Percentiles rank a stretch among this genome's conserved stretches.
Conservation (phyloP, 2,113 vertebrate genomes). For the Pterocles burchelli region DNA sequence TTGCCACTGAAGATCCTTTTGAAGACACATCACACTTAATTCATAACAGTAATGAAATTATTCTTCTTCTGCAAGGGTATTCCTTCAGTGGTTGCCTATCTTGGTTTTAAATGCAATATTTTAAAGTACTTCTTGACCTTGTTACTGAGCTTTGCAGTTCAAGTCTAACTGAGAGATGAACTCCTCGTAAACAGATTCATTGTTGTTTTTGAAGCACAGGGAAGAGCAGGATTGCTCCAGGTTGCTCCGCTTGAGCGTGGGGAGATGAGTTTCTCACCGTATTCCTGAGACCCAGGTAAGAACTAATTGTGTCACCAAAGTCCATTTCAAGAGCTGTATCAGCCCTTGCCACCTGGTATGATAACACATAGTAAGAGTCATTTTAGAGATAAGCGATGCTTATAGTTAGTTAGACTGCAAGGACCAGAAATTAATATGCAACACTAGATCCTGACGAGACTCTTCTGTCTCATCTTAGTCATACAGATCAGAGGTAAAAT, state of each 20-base stretch:
- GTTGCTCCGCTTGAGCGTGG: not conserved
- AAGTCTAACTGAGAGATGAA: not conserved
- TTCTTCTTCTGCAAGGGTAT: not conserved
- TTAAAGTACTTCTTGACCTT: not conserved
- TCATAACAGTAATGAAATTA: not conserved
- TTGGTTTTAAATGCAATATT: not conserved
- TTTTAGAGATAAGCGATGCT: not conserved
- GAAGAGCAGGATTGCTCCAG: not conserved
- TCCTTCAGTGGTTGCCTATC: not conserved
- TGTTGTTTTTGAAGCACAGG: accelerated
- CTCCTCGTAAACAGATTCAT: not conserved
- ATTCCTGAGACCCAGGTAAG: not conserved
- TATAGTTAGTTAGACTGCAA: not conserved
- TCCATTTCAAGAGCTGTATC: not conserved
- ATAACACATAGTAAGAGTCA: not conserved
- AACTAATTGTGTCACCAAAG: not conserved
- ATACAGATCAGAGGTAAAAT: not conserved
- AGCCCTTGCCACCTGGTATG: not conserved
- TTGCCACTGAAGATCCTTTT: not conserved
- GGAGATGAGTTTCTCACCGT: accelerated
- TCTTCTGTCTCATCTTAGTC: slow-evolving; percentile 10
- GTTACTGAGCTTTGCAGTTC: not conserved
- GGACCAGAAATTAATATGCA: not conserved
- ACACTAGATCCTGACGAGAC: not conserved
- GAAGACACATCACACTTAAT: not conserved